Evolutionary conservation across 1,140 invertebrate genomes (phyloP).

Genomic region (Chionoecetes opilio): DNA sequence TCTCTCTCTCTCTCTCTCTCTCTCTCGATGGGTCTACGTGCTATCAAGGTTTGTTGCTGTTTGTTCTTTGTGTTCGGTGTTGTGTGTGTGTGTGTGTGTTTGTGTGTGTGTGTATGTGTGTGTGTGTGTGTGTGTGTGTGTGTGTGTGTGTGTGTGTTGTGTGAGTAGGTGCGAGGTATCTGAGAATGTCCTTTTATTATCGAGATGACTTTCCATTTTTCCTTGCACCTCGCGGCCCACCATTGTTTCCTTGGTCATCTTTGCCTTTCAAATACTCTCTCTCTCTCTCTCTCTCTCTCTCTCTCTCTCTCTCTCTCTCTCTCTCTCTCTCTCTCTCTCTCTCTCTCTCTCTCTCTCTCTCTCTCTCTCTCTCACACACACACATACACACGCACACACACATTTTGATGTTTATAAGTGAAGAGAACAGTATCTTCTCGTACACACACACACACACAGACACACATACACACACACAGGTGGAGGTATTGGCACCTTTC

Average conservation of each 20-base stretch:
- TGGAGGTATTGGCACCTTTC: neutral
- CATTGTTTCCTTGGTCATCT: slow-evolving; percentile 24
- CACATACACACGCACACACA: slow-evolving; percentile 51
- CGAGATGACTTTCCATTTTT: neutral
- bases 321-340: slow-evolving; percentile 37
- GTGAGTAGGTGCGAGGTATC: too few species aligned
- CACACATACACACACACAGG: slow-evolving; percentile 22
- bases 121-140: neutral
- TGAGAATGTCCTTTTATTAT: slow-evolving; percentile 12
- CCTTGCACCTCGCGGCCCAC: neutral
- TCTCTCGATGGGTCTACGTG: too few species aligned
- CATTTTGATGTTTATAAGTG: too few species aligned
- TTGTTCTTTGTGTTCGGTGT: too few species aligned
- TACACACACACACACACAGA: slow-evolving; percentile 42
- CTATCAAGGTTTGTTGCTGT: too few species aligned
- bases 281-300: slow-evolving; percentile 45
- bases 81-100: too few species aligned
- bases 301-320: slow-evolving; percentile 62
- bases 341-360: slow-evolving; percentile 49
- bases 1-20: neutral
- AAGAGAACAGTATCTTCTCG: too few species aligned
- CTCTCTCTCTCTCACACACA: neutral
- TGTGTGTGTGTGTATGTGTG: neutral
- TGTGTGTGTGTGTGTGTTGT: neutral
- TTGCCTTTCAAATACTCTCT: slow-evolving; percentile 45